phyloP scores from a whole-genome alignment of 2,888 invertebrate genomes.

The Agelastica alni region DNA sequence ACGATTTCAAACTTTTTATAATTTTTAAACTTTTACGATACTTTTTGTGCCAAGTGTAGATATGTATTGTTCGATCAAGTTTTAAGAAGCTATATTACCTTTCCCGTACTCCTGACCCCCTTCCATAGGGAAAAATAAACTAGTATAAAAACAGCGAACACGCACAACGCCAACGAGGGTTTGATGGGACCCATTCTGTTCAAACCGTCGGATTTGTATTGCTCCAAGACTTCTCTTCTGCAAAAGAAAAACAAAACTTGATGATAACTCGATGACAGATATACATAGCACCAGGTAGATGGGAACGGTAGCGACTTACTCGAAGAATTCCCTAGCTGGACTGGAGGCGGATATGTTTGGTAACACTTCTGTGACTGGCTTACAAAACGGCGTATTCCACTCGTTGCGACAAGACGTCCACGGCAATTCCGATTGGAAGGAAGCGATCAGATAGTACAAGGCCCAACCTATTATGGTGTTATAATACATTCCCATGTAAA shows the following conservation, averaged over 20 bases:
- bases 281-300: too few relatives aligned
- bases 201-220: constrained; percentile 80
- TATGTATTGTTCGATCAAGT: too few relatives aligned
- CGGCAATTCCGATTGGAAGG: constrained; percentile 78
- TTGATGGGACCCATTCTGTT: constrained; percentile 88
- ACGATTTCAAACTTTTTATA: too few relatives aligned
- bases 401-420: constrained; percentile 86
- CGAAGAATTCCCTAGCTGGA: constrained; percentile 87
- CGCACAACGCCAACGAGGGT: constrained; percentile 85
- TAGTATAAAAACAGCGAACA: constrained; percentile 87
- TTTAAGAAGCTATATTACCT: too few relatives aligned
- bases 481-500: constrained; percentile 96
- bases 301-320: too few relatives aligned
- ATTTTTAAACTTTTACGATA: too few relatives aligned
- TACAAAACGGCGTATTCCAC: constrained; percentile 84
- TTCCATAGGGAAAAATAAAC: constrained; percentile 98
- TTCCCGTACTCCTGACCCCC: constrained; percentile 89
- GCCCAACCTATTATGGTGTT: constrained; percentile 98
- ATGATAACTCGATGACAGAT: too few relatives aligned
- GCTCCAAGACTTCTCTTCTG: constrained; percentile 86
- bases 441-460: constrained; percentile 85
- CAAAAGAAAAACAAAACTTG: constrained; percentile 39
- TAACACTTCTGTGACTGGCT: constrained; percentile 60
- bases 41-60: too few relatives aligned
- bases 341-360: constrained; percentile 67